Evolutionary conservation across 1,140 invertebrate genomes (phyloP), one percentile per base, ranked within the genome.

Genomic region (Monomorium pharaonis): DNA sequence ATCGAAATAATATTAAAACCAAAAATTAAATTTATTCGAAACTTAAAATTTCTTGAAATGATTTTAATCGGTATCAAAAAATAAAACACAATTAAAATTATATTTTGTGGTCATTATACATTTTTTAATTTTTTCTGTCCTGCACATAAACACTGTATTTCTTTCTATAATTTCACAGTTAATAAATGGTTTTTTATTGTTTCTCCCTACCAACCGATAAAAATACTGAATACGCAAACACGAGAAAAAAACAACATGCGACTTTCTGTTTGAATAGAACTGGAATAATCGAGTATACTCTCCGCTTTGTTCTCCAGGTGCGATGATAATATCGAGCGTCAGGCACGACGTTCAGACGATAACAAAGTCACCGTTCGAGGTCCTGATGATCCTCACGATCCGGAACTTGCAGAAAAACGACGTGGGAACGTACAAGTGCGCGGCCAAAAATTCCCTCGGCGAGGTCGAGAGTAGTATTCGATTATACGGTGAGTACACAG

Each of bases 381-480:
- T 98, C 7, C 96, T 96, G 78, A 98, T 99, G 97, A 96, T 96
- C 63, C 95, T 99, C 84, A 97, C 96, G 56, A 98, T 99, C 84
- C 96, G 96, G 37, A 96, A 97, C 92, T 96, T 99, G 60, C 96
- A 97, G 67, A 95, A 96, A 85, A 95, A 96, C 33, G 98, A 99
- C 94, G 96, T 97, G 51, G 98, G 98, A 24, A 97, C 97, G 0
- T 99, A 99, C 95, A 96, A 96, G 65, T 99, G 98, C 92, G 97
- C 98, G 54, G 98, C 98, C 5, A 98, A 98, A 91, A 99, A 99
- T 95, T 98, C 97, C 3, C 95, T 99, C 2, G 98, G 98, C 2
- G 98, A 98, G 93, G 98, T 98, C 33, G 98, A 98, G 91, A 98
- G 98, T 93, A 97, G 96, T 84, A 98, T 99, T 93, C 96, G 98